phyloP scores from a whole-genome alignment of 2,888 invertebrate species.

The Elgonia sp. region DNA sequence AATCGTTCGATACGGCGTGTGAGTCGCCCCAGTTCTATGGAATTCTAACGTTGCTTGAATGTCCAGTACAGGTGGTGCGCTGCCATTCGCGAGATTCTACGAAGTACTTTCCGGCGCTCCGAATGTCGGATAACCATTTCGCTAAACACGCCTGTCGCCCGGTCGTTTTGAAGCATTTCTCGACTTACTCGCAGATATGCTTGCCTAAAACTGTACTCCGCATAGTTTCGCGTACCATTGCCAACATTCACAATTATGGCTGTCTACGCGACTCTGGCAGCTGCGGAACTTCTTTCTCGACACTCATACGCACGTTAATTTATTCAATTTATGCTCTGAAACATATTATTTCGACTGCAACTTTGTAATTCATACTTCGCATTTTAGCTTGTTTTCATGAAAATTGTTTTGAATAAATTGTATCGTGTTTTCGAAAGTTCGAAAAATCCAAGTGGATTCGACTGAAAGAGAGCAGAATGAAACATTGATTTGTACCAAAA shows the following conservation, averaged over 20 bases:
- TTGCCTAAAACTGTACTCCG: slow-evolving; percentile 54
- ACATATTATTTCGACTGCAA: slow-evolving; percentile 31
- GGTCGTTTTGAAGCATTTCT: slow-evolving; percentile 72
- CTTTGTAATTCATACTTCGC: slow-evolving; percentile 14
- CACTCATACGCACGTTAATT: slow-evolving; percentile 44
- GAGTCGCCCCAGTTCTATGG: slow-evolving; percentile 20
- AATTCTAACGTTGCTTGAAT: slow-evolving; percentile 31
- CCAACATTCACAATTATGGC: slow-evolving; percentile 59
- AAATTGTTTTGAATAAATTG: neutral
- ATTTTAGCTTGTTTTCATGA: slow-evolving; percentile 24
- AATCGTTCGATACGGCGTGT: slow-evolving; percentile 37
- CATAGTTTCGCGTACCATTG: slow-evolving; percentile 68
- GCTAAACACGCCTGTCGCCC: slow-evolving; percentile 71
- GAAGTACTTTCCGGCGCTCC: slow-evolving; percentile 39
- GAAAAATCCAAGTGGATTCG: too few species aligned
- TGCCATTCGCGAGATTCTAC: slow-evolving; percentile 68
- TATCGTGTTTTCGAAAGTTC: neutral
- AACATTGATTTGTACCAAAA: too few species aligned
- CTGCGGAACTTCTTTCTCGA: slow-evolving; percentile 45
- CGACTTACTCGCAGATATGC: slow-evolving; percentile 70
- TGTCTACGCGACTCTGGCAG: slow-evolving; percentile 38
- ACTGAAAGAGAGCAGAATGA: too few species aligned
- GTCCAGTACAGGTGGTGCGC: slow-evolving; percentile 55
- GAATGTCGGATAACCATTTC: slow-evolving; percentile 73
- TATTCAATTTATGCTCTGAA: slow-evolving; percentile 40